Conservation (phyloP, 2,888 invertebrate species). For the Digitonthophagus gazella region DNA sequence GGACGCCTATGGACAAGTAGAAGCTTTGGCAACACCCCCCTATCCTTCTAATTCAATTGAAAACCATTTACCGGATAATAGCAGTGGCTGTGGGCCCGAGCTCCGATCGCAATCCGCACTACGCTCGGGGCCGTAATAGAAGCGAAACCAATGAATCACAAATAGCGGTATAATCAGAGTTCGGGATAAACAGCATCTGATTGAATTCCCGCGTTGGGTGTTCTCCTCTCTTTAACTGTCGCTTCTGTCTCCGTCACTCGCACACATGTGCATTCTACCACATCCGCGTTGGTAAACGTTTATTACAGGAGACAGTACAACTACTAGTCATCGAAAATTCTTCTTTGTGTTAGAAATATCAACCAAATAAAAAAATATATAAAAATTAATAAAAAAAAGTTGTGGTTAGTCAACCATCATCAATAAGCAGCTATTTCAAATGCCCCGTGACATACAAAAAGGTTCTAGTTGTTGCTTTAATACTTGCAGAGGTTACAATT, state of each 20-base stretch:
- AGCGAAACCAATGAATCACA: conserved; percentile 43
- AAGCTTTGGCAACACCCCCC: background rate
- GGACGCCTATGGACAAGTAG: background rate
- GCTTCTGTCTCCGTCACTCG: conserved; percentile 4
- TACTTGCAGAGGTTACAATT: background rate
- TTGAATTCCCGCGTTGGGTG: conserved; percentile 39
- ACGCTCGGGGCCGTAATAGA: conserved; percentile 22
- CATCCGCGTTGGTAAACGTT: background rate
- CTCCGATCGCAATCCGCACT: conserved; percentile 13
- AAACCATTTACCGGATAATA: conserved; percentile 30
- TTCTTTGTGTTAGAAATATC: background rate
- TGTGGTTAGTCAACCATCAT: too few species aligned
- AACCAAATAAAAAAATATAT: background rate
- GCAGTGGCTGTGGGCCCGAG: conserved; percentile 4
- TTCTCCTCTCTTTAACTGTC: conserved; percentile 11
- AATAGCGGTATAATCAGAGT: conserved; percentile 44
- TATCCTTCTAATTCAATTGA: conserved; percentile 30
- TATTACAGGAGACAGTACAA: background rate
- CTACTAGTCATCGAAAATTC: background rate
- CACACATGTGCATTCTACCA: conserved; percentile 2
- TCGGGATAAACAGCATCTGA: conserved; percentile 46
- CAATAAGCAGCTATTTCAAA: too few species aligned
- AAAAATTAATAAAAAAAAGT: background rate
- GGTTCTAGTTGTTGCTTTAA: background rate
- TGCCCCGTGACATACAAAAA: too few species aligned